Conservation (phyloP, 2,888 invertebrate genomes). For the Pemphredon lugubris region DNA sequence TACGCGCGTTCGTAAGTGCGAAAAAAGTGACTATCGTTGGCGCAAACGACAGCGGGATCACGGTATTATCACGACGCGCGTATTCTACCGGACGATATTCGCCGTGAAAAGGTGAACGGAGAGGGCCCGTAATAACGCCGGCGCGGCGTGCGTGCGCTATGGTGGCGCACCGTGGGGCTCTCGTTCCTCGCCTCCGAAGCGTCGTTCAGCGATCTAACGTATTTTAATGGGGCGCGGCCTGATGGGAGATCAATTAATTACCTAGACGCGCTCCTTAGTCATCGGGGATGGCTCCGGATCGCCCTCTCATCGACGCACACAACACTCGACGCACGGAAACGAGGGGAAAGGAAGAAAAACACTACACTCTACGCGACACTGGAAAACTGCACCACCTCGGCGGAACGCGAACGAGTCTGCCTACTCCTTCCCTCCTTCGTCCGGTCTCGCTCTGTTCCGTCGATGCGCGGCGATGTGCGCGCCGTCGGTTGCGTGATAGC, state of each 20-base stretch:
- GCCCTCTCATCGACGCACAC: slow-evolving; percentile 73
- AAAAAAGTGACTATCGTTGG: not conserved
- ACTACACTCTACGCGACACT: slow-evolving; percentile 75
- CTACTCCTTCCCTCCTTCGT: slow-evolving; percentile 65
- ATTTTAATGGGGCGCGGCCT: slow-evolving; percentile 58
- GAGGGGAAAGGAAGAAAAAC: slow-evolving; percentile 65
- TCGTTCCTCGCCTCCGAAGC: slow-evolving; percentile 48
- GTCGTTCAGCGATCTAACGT: slow-evolving; percentile 28
- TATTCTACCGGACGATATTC: slow-evolving; percentile 2
- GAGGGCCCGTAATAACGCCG: slow-evolving; percentile 39
- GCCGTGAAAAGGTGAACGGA: slow-evolving; percentile 4
- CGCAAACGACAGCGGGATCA: not conserved
- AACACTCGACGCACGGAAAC: slow-evolving; percentile 66
- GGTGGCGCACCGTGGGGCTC: slow-evolving; percentile 63
- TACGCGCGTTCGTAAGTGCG: slow-evolving; percentile 18
- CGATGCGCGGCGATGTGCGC: slow-evolving; percentile 69
- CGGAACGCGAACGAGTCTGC: slow-evolving; percentile 72
- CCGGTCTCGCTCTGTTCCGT: slow-evolving; percentile 61
- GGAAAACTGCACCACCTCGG: slow-evolving; percentile 73
- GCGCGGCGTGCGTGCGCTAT: slow-evolving; percentile 59
- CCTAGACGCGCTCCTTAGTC: slow-evolving; percentile 76
- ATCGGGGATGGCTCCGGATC: slow-evolving; percentile 67
- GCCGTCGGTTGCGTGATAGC: slow-evolving; percentile 48
- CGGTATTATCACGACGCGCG: not conserved
- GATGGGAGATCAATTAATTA: slow-evolving; percentile 63